Evolutionary conservation across 1,140 invertebrate genomes (phyloP).

Genomic region (Tribolium madens): DNA sequence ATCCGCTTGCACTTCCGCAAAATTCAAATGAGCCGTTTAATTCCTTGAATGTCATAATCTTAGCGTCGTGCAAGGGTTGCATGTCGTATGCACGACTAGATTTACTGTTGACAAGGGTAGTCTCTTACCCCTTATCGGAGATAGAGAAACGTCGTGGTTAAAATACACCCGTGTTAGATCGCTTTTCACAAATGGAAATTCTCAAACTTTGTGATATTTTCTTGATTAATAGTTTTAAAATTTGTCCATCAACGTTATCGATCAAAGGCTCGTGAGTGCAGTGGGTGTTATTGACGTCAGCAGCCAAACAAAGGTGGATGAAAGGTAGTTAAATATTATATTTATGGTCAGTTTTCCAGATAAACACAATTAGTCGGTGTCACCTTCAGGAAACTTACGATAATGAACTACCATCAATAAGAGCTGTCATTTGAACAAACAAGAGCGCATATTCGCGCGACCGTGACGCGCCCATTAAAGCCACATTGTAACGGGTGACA

Average conservation of each 20-base stretch:
- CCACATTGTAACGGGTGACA: conserved; percentile 15
- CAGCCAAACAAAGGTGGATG: conserved; percentile 19
- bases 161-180: conserved; percentile 27
- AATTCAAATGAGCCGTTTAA: neutral
- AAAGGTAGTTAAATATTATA: conserved; percentile 41
- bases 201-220: conserved; percentile 27
- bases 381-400: conserved; percentile 48
- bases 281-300: conserved; percentile 9
- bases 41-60: conserved; percentile 1
- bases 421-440: conserved; percentile 48
- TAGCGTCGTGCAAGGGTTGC: conserved; percentile 39
- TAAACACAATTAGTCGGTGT: conserved; percentile 49
- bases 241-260: neutral
- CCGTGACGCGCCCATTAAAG: conserved; percentile 40
- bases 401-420: conserved; percentile 48
- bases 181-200: conserved; percentile 35
- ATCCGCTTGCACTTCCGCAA: neutral
- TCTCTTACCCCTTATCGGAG: conserved; percentile 48
- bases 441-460: conserved; percentile 38
- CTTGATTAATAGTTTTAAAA: neutral
- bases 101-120: conserved; percentile 49
- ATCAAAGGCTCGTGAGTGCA: neutral
- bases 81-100: conserved; percentile 41
- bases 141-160: conserved; percentile 45
- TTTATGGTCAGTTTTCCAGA: conserved; percentile 46